Evolutionary conservation across 1,140 invertebrate genomes (phyloP).

Genomic region (Drosophila eugracilis): DNA sequence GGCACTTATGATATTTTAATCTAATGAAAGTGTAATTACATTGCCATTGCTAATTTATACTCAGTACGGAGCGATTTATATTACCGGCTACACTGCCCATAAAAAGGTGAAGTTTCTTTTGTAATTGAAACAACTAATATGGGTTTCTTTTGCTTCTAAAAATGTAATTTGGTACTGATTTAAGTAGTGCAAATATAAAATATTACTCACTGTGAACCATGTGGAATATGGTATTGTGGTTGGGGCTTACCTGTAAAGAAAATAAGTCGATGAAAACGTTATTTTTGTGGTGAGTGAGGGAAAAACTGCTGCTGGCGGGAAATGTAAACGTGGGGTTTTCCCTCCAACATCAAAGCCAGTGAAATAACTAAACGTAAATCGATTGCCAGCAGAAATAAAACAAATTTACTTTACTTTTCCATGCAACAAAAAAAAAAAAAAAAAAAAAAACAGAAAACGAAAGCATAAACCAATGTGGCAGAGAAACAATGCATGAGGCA

Average conservation of each 20-base stretch:
- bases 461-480: constrained; percentile 21
- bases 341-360: constrained; percentile 66
- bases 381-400: constrained; percentile 73
- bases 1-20: constrained; percentile 73
- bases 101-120: not conserved
- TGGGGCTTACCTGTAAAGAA: constrained; percentile 64
- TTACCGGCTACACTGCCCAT: not conserved
- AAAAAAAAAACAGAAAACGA: constrained; percentile 37
- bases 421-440: too few relatives aligned
- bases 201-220: not conserved
- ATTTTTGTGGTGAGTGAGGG: constrained; percentile 16
- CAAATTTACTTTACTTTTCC: constrained; percentile 52
- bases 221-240: not conserved
- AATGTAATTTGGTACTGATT: too few relatives aligned
- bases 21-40: constrained; percentile 72
- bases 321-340: constrained; percentile 14
- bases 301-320: constrained; percentile 45
- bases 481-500: constrained; percentile 45
- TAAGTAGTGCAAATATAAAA: not conserved
- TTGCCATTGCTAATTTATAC: constrained; percentile 54
- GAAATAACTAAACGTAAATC: constrained; percentile 72
- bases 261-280: constrained; percentile 41
- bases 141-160: not conserved
- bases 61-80: constrained; percentile 22
- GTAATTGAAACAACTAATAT: not conserved